These are phyloP conservation scores for Rhogogaster chlorosoma DNA, from an alignment of 2,888 invertebrate genomes.

Conservation along the genomic window DNA sequence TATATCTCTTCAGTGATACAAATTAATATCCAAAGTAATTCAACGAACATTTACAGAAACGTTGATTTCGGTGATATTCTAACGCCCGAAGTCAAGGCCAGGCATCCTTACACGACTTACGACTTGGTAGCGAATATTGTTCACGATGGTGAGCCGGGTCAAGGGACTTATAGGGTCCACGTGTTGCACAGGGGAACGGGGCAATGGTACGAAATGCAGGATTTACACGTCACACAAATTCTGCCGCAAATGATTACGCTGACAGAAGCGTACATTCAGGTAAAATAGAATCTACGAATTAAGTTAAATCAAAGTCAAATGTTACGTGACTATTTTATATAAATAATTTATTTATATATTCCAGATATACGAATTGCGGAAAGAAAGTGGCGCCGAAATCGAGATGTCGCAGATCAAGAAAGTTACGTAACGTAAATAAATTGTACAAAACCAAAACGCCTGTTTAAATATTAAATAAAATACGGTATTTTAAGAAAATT, in stretches of 20 bases:
- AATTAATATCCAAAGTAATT: conserved; percentile 40
- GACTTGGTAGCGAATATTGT: conserved; percentile 99
- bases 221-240: conserved; percentile 98
- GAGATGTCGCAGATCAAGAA: conserved; percentile 54
- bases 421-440: neutral
- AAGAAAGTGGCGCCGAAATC: conserved; percentile 63
- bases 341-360: conserved; percentile 52
- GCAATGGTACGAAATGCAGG: conserved; percentile 90
- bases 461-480: conserved; percentile 33
- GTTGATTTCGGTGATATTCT: conserved; percentile 98
- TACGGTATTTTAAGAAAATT: conserved; percentile 29
- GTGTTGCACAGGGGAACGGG: conserved; percentile 93
- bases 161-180: conserved; percentile 97
- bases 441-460: neutral
- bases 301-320: neutral
- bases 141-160: conserved; percentile 97
- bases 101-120: conserved; percentile 91
- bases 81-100: conserved; percentile 89
- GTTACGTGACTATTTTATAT: neutral
- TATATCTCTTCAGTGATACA: neutral
- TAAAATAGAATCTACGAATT: conserved; percentile 65
- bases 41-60: conserved; percentile 83
- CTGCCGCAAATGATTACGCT: conserved; percentile 99
- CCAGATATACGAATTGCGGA: conserved; percentile 74
- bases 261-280: conserved; percentile 99